Evolutionary conservation across 53 echinoderm and acorn worm species (phyloP).

Genomic region (Temnopleurus reevesii): DNA sequence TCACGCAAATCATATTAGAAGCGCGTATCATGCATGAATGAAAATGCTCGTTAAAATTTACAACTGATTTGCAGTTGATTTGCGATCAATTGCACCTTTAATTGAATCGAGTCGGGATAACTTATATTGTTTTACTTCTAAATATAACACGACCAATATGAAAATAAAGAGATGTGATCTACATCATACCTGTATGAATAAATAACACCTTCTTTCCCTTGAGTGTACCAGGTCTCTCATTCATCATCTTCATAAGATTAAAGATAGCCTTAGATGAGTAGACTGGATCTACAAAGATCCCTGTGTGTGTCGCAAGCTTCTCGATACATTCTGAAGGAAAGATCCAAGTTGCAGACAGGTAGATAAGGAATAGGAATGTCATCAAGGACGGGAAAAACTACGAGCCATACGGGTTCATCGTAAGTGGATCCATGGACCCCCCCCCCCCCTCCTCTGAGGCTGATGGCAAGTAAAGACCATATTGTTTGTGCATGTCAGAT

Average conservation of each 20-base stretch:
- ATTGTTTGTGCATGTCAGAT: too few relatives aligned
- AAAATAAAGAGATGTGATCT: not conserved
- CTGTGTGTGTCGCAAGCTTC: slow-evolving; percentile 68
- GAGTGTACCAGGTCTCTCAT: slow-evolving; percentile 61
- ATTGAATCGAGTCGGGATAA: not conserved
- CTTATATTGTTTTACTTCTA: not conserved
- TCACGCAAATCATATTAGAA: not conserved
- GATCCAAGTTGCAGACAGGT: too few relatives aligned
- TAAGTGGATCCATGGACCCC: too few relatives aligned
- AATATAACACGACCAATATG: not conserved
- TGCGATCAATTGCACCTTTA: not conserved
- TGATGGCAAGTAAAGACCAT: too few relatives aligned
- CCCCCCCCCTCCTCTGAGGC: too few relatives aligned
- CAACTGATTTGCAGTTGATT: not conserved
- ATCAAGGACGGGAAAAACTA: too few relatives aligned
- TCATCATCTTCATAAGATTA: slow-evolving; percentile 69
- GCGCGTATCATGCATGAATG: not conserved
- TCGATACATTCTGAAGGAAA: slow-evolving; percentile 69
- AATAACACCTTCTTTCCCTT: slow-evolving; percentile 81
- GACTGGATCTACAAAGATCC: slow-evolving; percentile 82
- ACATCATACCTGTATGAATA: slow-evolving; percentile 77
- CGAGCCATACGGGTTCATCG: too few relatives aligned
- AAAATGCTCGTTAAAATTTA: not conserved
- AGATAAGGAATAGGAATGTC: too few relatives aligned
- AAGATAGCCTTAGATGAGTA: slow-evolving; percentile 77